Base-by-base conservation (phyloP, 2,113 vertebrate species). In the Hippolais icterina region DNA sequence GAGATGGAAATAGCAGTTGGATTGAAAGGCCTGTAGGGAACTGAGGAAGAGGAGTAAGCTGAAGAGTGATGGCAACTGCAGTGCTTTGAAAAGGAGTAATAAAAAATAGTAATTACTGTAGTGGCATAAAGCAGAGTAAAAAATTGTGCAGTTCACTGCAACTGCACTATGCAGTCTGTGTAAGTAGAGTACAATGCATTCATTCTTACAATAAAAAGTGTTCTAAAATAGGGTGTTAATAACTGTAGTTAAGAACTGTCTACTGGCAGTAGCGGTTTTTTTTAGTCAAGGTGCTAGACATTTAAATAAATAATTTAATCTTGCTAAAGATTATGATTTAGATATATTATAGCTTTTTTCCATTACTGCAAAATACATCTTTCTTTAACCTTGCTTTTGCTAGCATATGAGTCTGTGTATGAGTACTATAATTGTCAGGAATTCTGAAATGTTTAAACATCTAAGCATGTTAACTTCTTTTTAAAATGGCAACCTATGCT, bases 351-450 rank as follows among this genome's bases (percentile, higher is more conserved):
- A 57, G 3, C 18, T 84, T 75, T 91, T 12, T 82, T 78, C 8
- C 28, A 9, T 70, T 84, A 50, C 39, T 79, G 18, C 33, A 85
- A 76, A 86, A 59, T 46, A 28, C 0, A 0, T 60, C 3, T 88
- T 82, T 87, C 31, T 83, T 83, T 57, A 83, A 46, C 29, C 8
- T 63, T 75, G 21, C 33, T 65, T 91, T 91, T 27, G 25, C 11
- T 89, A 39, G 52, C 27, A 29, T 5, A 1, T 22, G 35, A 3
- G 18, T 59, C 23, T 85, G 12, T 49, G 39, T 42, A 6, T 74
- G 17, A 28, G 22, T 65, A 21, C 12, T 39, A 1, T 23, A 79
- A 63, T 24, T 87, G 60, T 64, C 39, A n/a, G 0, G 0, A 68
- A 54, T 89, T 57, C 56, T 46, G 35, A 87, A 90, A 60, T 2